phyloP scores from a whole-genome alignment of 1,140 invertebrate species.

The Tetragnatha versicolor region DNA sequence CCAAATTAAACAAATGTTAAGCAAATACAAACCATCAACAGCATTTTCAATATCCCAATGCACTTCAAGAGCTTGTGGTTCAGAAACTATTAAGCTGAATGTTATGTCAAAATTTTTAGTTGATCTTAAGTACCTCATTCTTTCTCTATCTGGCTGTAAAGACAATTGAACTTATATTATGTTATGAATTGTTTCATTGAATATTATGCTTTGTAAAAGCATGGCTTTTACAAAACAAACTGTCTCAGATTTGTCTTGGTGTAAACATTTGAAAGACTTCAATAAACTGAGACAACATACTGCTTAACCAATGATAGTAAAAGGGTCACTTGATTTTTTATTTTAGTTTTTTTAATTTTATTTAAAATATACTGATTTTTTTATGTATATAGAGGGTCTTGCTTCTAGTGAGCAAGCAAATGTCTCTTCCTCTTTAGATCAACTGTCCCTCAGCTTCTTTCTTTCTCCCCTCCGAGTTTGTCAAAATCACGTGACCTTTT shows the following conservation, averaged over 20 bases:
- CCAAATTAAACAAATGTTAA: constrained; percentile 13
- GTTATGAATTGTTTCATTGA: too few relatives aligned
- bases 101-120: constrained; percentile 76
- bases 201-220: too few relatives aligned
- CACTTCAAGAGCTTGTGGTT: constrained; percentile 74
- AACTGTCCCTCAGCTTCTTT: too few relatives aligned
- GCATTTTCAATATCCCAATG: constrained; percentile 73
- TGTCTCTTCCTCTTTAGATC: too few relatives aligned
- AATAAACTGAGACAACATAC: neutral
- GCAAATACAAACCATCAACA: constrained; percentile 67
- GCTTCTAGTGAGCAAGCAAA: too few relatives aligned
- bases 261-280: neutral
- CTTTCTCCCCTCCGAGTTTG: too few relatives aligned
- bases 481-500: too few relatives aligned
- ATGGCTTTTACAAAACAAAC: too few relatives aligned
- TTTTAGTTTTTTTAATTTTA: too few relatives aligned
- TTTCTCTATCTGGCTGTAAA: constrained; percentile 48
- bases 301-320: neutral
- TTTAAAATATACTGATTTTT: too few relatives aligned
- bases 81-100: constrained; percentile 78
- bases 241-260: neutral
- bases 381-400: too few relatives aligned
- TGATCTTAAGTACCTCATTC: constrained; percentile 43
- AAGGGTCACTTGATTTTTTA: too few relatives aligned
- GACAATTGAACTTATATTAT: neutral